phyloP scores from a whole-genome alignment of 2,113 vertebrate species.

The Clarias gariepinus region DNA sequence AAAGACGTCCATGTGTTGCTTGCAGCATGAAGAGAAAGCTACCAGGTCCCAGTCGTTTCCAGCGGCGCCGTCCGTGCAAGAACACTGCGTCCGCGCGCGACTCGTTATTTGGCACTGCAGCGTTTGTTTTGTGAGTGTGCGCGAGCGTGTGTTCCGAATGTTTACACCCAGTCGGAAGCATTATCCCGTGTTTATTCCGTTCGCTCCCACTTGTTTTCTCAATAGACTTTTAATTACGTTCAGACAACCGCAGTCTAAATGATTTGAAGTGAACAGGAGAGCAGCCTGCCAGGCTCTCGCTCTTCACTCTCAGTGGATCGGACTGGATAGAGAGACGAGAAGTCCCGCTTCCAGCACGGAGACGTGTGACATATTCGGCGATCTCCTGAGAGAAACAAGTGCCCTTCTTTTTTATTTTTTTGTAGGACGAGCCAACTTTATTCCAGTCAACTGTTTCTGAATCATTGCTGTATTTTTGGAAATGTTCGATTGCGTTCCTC shows the following conservation, averaged over 20 bases:
- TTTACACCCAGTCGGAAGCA: slow-evolving; percentile 41
- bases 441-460: neutral
- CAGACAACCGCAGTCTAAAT: slow-evolving; percentile 24
- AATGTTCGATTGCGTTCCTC: neutral
- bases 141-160: neutral
- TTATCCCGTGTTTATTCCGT: slow-evolving; percentile 44
- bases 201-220: slow-evolving; percentile 43
- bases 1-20: neutral
- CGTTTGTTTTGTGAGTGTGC: neutral
- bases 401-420: neutral
- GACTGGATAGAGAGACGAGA: slow-evolving; percentile 4
- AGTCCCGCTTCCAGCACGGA: neutral
- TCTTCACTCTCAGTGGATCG: slow-evolving; percentile 19
- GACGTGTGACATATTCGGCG: neutral
- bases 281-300: slow-evolving; percentile 14
- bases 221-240: slow-evolving; percentile 49
- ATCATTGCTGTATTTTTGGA: neutral
- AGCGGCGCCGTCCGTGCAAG: neutral
- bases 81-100: neutral
- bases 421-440: neutral
- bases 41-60: neutral
- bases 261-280: slow-evolving; percentile 28
- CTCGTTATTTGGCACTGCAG: slow-evolving; percentile 21
- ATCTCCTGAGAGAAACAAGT: neutral
- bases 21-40: neutral